A percentile compares a stretch with the other conserved stretches of the same genome.
Conservation (phyloP, 2,888 invertebrate genomes). For the Acanthosoma haemorrhoidale region DNA sequence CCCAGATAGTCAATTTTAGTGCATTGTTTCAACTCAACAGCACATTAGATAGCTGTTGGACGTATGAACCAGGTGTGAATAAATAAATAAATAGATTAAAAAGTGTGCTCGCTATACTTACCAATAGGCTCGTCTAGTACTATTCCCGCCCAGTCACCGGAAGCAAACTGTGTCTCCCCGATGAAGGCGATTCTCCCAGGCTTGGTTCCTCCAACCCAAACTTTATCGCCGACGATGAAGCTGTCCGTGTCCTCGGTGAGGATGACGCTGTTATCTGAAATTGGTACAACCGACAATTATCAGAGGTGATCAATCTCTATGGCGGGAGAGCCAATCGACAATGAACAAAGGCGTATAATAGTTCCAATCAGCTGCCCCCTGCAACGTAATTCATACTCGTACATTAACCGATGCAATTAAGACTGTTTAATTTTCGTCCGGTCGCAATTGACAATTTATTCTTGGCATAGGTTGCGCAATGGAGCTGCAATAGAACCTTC, state of each 20-base stretch:
- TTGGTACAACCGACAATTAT: not conserved
- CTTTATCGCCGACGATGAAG: conserved; percentile 90
- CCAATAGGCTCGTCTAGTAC: conserved; percentile 93
- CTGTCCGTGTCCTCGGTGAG: conserved; percentile 87
- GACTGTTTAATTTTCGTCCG: no score
- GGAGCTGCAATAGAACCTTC: no score
- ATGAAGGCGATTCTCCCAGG: conserved; percentile 89
- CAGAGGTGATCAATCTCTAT: not conserved
- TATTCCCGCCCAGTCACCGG: conserved; percentile 97
- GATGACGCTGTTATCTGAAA: conserved; percentile 74
- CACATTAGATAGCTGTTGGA: no score
- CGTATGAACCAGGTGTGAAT: no score
- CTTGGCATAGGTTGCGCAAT: no score
- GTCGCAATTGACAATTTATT: no score
- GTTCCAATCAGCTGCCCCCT: not conserved
- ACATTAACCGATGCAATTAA: not conserved
- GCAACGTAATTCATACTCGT: not conserved
- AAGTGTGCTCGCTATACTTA: no score
- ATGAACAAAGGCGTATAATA: conserved; percentile 4
- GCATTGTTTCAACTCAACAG: no score
- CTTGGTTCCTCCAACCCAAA: conserved; percentile 89
- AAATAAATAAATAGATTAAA: no score
- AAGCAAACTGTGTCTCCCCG: conserved; percentile 93
- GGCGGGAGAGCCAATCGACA: not conserved
- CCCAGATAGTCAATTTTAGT: no score